Base-by-base conservation (phyloP, 92 coral and sea anemone genomes). In the Pocillopora grandis region DNA sequence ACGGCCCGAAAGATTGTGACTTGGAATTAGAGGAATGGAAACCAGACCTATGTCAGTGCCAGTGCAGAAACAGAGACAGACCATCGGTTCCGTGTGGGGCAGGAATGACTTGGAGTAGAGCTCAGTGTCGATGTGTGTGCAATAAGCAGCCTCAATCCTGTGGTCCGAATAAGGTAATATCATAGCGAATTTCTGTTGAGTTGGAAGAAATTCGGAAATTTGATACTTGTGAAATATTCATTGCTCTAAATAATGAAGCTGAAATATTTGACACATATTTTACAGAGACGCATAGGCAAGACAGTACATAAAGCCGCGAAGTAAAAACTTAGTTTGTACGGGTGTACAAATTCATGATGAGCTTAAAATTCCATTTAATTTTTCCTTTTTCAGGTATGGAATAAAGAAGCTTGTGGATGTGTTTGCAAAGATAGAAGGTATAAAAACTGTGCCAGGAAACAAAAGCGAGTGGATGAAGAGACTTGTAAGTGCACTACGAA, bases 351-450 rank as follows among this genome's bases (percentile, higher is more conserved):
- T 7, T 15, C 16, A 72, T 52, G 2, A 23, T 17, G 59, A 3
- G 21, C 20, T 27, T 33, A 31, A 58, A 58, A 5, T 76, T 12
- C 12, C 10, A 18, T 49, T 10, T 3, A 27, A 5, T 21, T 16
- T 37, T 68, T 59, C 17, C 61, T 69, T 57, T 58, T 58, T 21
- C 86, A 91, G 94, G 82, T 58, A 23, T 95, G 98, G 98, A 89
- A 87, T 80, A n/a, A 76, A 18, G 77, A 88, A 58, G 86, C 87
- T 55, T 95, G 98, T 77, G 89, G 92, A 12, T 95, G 98, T 62
- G 90, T 88, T 68, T 95, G 98, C 77, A 62, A 59, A n/a, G 72
- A 74, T 17, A 73, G 75, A 14, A 76, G 79, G 31, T 74, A 81
- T 74, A 72, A 58, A 20, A 72, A 63, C 10, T 95, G 98, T 70